A percentile compares a stretch with the other conserved stretches of the same genome.
Evolutionary conservation across 1,140 invertebrate genomes (phyloP).

Genomic region (Chrysopa pallens): DNA sequence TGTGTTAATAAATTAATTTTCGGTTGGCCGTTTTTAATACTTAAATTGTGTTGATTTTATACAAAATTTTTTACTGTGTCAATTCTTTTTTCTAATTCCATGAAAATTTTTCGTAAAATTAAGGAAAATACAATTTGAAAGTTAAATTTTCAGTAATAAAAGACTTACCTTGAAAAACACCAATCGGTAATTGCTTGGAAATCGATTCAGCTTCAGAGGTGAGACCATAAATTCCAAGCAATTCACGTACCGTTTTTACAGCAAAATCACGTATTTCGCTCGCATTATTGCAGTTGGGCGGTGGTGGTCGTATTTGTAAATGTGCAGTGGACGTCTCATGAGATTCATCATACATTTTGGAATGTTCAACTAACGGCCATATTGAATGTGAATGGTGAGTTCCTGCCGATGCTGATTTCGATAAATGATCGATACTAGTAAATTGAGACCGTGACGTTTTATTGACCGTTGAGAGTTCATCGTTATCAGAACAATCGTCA

Average conservation of each 20-base stretch:
- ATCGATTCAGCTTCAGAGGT: slow-evolving; percentile 39
- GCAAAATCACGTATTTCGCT: slow-evolving; percentile 43
- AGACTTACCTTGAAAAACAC: slow-evolving; percentile 20
- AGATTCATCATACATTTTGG: neutral
- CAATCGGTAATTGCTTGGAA: slow-evolving; percentile 28
- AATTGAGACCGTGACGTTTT: slow-evolving; percentile 4
- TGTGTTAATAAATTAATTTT: too few species aligned
- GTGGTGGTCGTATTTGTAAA: slow-evolving; percentile 2
- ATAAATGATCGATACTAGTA: slow-evolving; percentile 18
- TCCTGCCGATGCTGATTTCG: slow-evolving; percentile 17
- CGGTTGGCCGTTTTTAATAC: too few species aligned
- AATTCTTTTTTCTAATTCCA: too few species aligned
- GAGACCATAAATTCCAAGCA: slow-evolving; percentile 50
- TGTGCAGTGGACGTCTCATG: neutral
- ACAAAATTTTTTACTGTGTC: too few species aligned
- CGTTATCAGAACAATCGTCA: neutral
- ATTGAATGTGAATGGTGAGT: slow-evolving; percentile 1
- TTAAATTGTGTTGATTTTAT: too few species aligned
- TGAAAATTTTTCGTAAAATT: too few species aligned
- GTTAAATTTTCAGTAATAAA: too few species aligned
- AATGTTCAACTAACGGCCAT: neutral
- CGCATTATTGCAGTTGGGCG: slow-evolving; percentile 10
- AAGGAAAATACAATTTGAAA: neutral
- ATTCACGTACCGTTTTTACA: slow-evolving; percentile 55
- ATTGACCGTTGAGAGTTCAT: slow-evolving; percentile 6